phyloP scores from a whole-genome alignment of 2,797 vertebrate genomes.

The Galago senegalensis region DNA sequence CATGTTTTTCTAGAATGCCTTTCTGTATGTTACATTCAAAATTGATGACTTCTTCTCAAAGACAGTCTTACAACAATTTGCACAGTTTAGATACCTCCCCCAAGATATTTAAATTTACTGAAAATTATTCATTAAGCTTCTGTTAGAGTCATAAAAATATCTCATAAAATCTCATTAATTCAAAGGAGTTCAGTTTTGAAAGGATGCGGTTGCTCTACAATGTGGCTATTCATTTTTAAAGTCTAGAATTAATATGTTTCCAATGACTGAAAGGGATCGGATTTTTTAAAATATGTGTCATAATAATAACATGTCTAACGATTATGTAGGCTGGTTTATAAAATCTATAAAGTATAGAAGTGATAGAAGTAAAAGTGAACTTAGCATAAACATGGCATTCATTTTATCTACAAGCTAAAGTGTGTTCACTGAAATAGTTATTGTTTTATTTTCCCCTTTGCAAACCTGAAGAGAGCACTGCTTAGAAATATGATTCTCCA shows the following conservation, averaged over 20 bases:
- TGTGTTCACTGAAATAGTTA: neutral
- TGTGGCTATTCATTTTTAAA: neutral
- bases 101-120: constrained; percentile 2
- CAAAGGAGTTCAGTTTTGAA: neutral
- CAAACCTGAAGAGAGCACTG: neutral
- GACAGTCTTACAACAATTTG: constrained; percentile 3
- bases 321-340: neutral
- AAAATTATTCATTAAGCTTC: constrained; percentile 28
- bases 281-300: constrained; percentile 22
- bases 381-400: neutral
- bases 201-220: neutral
- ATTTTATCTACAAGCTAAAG: constrained; percentile 19
- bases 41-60: neutral
- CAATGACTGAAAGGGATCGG: neutral
- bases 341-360: constrained; percentile 2
- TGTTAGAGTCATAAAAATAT: neutral
- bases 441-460: neutral
- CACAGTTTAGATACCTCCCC: neutral
- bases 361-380: neutral
- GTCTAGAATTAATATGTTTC: neutral
- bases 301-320: neutral
- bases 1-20: neutral
- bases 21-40: neutral
- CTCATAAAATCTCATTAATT: constrained; percentile 27
- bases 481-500: neutral